Conservation (phyloP, 1,140 invertebrate genomes). For the Homalodisca vitripennis region DNA sequence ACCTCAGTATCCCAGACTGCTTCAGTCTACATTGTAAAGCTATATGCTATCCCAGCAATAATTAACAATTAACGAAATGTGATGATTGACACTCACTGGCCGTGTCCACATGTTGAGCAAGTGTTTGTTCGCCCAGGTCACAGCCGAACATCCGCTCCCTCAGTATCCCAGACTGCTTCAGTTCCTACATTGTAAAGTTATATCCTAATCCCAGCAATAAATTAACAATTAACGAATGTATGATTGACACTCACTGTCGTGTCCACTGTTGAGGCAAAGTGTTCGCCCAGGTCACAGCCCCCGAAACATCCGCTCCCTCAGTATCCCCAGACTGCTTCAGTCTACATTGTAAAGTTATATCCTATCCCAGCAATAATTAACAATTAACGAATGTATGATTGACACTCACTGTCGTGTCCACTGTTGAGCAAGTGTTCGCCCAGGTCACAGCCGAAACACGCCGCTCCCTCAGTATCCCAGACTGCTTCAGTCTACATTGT, state of each 20-base stretch:
- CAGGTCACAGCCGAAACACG: constrained; percentile 93
- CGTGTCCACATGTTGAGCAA: constrained; percentile 87
- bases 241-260: constrained; percentile 67
- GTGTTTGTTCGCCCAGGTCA: constrained; percentile 93
- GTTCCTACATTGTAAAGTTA: too few relatives aligned
- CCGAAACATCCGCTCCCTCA: constrained; percentile 89
- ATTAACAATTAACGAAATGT: too few relatives aligned
- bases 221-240: too few relatives aligned
- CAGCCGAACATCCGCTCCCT: constrained; percentile 94
- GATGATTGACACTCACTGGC: constrained; percentile 62
- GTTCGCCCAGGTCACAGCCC: constrained; percentile 96
- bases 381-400: too few relatives aligned
- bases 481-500: constrained; percentile 90
- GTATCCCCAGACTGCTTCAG: constrained; percentile 93
- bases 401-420: constrained; percentile 72
- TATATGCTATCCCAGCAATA: too few relatives aligned
- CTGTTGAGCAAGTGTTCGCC: constrained; percentile 92
- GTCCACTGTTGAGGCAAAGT: constrained; percentile 85
- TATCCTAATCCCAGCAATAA: too few relatives aligned
- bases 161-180: constrained; percentile 92
- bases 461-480: constrained; percentile 90
- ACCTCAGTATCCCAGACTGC: constrained; percentile 88
- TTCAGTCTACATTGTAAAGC: too few relatives aligned
- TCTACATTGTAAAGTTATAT: too few relatives aligned
- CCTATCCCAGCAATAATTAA: too few relatives aligned